Base-by-base conservation (phyloP, 1,140 invertebrate genomes). In the Lerema accius region DNA sequence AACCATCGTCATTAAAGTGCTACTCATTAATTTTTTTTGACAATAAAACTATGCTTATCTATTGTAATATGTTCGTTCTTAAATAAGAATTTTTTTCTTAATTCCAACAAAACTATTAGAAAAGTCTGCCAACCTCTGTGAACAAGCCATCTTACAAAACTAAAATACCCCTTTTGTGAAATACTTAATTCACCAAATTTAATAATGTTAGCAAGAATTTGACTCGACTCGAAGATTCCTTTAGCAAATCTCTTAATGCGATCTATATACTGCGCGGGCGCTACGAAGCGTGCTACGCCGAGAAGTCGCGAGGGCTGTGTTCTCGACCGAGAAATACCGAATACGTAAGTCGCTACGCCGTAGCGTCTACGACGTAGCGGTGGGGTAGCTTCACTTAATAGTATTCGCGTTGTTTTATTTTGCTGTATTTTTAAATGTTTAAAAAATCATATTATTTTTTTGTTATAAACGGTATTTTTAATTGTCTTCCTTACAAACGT, bases 191-290 rank as follows among this genome's bases (percentile, higher is more conserved):
- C 51, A 26, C 26, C 14, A 58, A 58, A 58, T 58, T 45, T 46
- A 58, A 58, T 56, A 26, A 16, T 42, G 53, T 56, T 56, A 55
- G 51, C 39, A 45, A 58, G 53, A 69, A 69, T 69, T 62, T 56
- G 56, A 55, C 43, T 17, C 14, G 48, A 50, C 42, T 35, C 53
- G 40, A 46, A 46, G 53, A 74, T 76, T 76, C 76, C 74, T 75
- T 80, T 72, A 65, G 73, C 71, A 78, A 80, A 84, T 81, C 81
- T 78, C 56, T 77, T 84, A 83, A 83, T 72, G 69, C 76, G 78
- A 78, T 80, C 75, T 70, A 63, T 67, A 53, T 56, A 61, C 42
- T 72, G 75, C 78, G 82, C 73, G 66, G 4, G 60, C 76, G 78
- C 76, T 71, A 4, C 69, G 73, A 63, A 53, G 71, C 78, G 76